phyloP scores from a whole-genome alignment of 2,113 vertebrate genomes.

The Hydropotes inermis region DNA sequence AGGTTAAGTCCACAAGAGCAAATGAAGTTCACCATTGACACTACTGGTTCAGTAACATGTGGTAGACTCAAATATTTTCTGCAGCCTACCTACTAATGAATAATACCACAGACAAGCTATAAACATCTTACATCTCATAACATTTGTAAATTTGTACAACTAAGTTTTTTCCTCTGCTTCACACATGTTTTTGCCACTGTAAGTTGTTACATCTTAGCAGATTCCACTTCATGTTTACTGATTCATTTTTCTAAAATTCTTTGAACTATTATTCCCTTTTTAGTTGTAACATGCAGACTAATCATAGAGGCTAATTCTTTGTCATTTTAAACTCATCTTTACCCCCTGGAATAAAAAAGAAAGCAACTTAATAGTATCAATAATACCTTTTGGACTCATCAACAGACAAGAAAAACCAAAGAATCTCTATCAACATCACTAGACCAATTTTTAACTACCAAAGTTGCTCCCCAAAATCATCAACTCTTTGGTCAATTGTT shows the following conservation, averaged over 20 bases:
- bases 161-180: neutral
- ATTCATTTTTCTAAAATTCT: neutral
- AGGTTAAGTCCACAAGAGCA: neutral
- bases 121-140: neutral
- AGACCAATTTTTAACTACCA: neutral
- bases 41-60: neutral
- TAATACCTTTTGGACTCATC: neutral
- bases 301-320: neutral
- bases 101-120: neutral
- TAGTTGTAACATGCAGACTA: neutral
- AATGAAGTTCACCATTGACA: neutral
- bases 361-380: neutral
- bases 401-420: neutral
- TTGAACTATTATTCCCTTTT: neutral
- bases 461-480: neutral
- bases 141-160: neutral
- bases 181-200: neutral
- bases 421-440: neutral
- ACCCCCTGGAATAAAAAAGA: neutral
- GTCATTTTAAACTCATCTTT: neutral
- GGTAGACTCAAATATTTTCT: neutral
- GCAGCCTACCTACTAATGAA: neutral
- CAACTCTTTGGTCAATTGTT: neutral
- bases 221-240: neutral
- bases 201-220: neutral